Evolutionary conservation across 2,797 vertebrate genomes (phyloP), one percentile per base, ranked within the genome.

Genomic region (Siniperca undulata): DNA sequence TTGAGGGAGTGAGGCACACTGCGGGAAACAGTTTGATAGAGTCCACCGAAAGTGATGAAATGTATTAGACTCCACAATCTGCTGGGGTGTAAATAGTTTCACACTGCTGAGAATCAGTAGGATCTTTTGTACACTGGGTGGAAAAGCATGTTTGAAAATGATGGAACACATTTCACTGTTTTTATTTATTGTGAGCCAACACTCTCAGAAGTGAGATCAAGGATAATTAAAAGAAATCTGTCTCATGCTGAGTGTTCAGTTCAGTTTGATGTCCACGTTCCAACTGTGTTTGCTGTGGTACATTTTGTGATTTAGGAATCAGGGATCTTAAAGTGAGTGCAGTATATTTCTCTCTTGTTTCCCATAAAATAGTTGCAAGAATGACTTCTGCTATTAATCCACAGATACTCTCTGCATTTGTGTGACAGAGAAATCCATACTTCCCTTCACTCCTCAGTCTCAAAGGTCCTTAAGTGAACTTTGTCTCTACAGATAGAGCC

Each of bases 401-500:
- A 72, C 13, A 55, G 11, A 59, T 17, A 11, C 52, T 64, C 30
- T 10, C 44, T 36, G 34, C 40, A 2, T 48, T 27, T 53, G 38
- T 53, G 36, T 60, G 13, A 36, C 19, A 58, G 9, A 69, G 44
- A 60, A 27, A 74, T 24, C 30, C 40, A 34, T 59, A 55, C 67
- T 76, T 75, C 16, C 59, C 70, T 44, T 64, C 38, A 4, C 60
- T 61, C 16, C 65, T 64, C 8, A 0, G 90, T 89, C 86, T 89
- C 90, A 94, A 94, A 92, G 90, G 92, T 92, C 83, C 55, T 20
- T 50, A 30, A 59, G 81, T 90, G 91, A 84, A 92, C 92, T 92
- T 93, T 91, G 89, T 72, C 77, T 61, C 83, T 24, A 0, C 71
- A 80, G 81, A 85, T 38, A 75, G 22, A 84, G 82, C 16, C 2